phyloP scores from a whole-genome alignment of 1,140 invertebrate species.

The Brachionus koreanus region DNA sequence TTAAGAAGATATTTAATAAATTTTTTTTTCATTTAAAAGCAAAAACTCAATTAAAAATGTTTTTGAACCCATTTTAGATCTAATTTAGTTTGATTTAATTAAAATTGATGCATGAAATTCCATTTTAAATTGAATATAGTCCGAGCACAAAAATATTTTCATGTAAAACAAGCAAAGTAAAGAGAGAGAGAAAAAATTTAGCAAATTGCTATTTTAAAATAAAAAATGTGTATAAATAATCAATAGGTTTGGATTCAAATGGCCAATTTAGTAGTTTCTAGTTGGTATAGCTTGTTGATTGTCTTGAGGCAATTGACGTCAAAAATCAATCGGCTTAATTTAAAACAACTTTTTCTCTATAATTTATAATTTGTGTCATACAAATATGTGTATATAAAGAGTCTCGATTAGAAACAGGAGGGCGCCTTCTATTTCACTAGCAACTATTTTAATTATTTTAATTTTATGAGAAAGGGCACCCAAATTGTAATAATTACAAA shows the following conservation, averaged over 20 bases:
- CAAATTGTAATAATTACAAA: conserved; percentile 2
- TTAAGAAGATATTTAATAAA: too few species aligned
- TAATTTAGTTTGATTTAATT: too few species aligned
- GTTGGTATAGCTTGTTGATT: not conserved
- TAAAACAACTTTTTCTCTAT: too few species aligned
- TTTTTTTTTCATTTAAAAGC: too few species aligned
- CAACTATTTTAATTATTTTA: conserved; percentile 1
- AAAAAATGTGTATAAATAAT: not conserved
- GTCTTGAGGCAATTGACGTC: not conserved
- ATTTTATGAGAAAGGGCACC: conserved; percentile 5
- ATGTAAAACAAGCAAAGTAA: too few species aligned
- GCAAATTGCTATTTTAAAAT: too few species aligned
- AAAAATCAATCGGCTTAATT: not conserved
- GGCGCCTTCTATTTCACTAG: not conserved
- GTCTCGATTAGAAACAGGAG: not conserved
- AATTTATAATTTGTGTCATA: not conserved
- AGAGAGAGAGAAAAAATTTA: too few species aligned
- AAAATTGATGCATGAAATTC: too few species aligned
- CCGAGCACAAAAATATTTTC: too few species aligned
- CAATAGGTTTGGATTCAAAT: not conserved
- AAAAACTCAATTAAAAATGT: too few species aligned
- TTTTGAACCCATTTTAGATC: too few species aligned
- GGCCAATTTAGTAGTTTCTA: not conserved
- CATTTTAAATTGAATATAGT: too few species aligned
- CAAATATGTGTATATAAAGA: not conserved